Evolutionary conservation across 2,113 vertebrate genomes (phyloP), one percentile per base, ranked within the genome.

Genomic region (Thinocorus orbignyianus): DNA sequence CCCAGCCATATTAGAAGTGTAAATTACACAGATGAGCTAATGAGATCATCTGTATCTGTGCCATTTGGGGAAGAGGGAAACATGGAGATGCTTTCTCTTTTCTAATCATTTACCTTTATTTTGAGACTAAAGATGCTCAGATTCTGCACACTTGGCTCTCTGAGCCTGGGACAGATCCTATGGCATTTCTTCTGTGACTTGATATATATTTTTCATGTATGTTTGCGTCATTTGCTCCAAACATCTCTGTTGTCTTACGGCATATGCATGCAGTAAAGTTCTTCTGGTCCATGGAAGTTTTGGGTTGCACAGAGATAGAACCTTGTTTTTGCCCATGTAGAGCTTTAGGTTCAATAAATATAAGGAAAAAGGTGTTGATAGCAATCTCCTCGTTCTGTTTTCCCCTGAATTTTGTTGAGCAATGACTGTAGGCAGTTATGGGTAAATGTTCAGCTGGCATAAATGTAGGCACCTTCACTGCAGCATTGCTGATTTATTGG

Each of bases 11-110:
- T 93, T 88, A 96, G 92, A 93, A 96, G 93, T 68, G 90, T 72
- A 94, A 94, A 95, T 96, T 93, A 84, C 88, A 84, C 79, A 95
- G 92, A 97, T 96, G 86, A 97, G 92, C 82, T 96, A 96, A 96
- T 92, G 88, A 94, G 95, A 90, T 96, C 90, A 88, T 86, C 76
- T 92, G 55, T 84, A 76, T 58, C 68, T 39, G 26, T 92, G 92
- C 95, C 76, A 60, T 90, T 77, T 90, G 51, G 48, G 60, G 76
- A 92, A 95, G 82, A 92, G 69, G 64, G 39, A 95, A 74, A 90
- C 39, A n/a, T 74, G 82, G 80, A 81, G 42, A n/a, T 41, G 55
- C 17, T 84, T 81, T 88, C 46, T 92, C 46, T 76, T 77, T 83
- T 71, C 51, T 42, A 37, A 83, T 25, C 2, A 46, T 90, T 80